Percentiles rank a stretch among this genome's conserved stretches.
Conservation (phyloP, 1,140 invertebrate genomes). For the Protaetia brevitarsis region DNA sequence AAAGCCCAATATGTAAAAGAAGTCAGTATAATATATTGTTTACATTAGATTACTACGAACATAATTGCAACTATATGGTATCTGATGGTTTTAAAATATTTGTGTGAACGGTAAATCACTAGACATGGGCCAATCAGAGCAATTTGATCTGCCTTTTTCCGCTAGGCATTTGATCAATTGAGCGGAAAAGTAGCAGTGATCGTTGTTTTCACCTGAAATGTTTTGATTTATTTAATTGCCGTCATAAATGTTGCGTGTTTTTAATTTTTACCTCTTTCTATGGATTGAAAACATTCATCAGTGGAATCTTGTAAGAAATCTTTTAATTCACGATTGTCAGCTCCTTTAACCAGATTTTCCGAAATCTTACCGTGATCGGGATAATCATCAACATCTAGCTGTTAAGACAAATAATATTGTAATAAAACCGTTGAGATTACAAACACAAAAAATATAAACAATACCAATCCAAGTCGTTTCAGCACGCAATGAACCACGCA, state of each 20-base stretch:
- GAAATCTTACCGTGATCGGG: constrained; percentile 40
- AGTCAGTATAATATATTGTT: not conserved
- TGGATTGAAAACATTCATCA: constrained; percentile 44
- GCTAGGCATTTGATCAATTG: constrained; percentile 42
- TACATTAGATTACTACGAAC: too few relatives aligned
- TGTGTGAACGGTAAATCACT: constrained; percentile 35
- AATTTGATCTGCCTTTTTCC: constrained; percentile 43
- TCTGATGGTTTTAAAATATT: too few relatives aligned
- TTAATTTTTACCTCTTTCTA: constrained; percentile 35
- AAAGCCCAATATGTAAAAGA: not conserved
- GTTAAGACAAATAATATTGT: not conserved
- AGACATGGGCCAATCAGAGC: constrained; percentile 46
- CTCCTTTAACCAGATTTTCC: constrained; percentile 35
- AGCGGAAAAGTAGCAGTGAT: constrained; percentile 40
- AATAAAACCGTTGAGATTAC: not conserved
- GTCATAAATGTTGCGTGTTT: not conserved
- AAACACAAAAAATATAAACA: not conserved
- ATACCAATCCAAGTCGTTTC: constrained; percentile 31
- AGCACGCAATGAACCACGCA: constrained; percentile 33
- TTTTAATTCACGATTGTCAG: constrained; percentile 35
- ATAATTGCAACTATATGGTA: too few relatives aligned
- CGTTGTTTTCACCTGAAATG: constrained; percentile 34
- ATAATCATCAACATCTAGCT: constrained; percentile 40
- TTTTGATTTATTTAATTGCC: too few relatives aligned
- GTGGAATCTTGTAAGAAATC: constrained; percentile 44